A percentile compares a stretch with the other conserved stretches of the same genome.
These are phyloP conservation scores for Acanthococcus lagerstroemiae DNA, from an alignment of 2,888 invertebrate species.

Conservation along the genomic window DNA sequence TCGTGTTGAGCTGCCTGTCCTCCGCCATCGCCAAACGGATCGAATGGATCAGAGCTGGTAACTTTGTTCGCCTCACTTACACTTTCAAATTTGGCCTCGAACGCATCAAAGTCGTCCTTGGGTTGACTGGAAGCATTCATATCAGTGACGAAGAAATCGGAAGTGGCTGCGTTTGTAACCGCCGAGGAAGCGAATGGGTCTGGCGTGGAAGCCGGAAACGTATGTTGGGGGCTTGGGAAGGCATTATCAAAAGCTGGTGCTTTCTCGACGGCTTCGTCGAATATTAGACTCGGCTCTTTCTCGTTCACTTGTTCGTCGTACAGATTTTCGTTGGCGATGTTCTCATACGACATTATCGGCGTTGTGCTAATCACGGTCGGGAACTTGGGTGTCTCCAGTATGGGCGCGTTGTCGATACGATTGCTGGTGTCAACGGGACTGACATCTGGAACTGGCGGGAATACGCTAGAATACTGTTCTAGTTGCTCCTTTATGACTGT, in stretches of 20 bases:
- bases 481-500: conserved; percentile 3
- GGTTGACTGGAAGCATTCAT: background rate
- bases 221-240: background rate
- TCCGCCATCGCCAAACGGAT: conserved; percentile 10
- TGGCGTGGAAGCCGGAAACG: background rate
- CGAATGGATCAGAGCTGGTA: conserved; percentile 5
- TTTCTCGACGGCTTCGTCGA: background rate
- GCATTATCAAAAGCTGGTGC: background rate
- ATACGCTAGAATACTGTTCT: background rate
- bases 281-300: background rate
- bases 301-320: background rate
- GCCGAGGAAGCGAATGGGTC: background rate
- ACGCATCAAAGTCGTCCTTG: conserved; percentile 14
- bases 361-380: conserved; percentile 17
- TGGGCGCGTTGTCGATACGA: background rate
- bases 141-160: background rate
- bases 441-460: no score
- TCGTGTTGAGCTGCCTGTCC: background rate
- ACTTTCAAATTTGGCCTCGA: conserved; percentile 15
- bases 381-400: conserved; percentile 16
- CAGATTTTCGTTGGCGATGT: conserved; percentile 19
- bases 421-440: background rate
- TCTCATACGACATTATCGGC: conserved; percentile 21
- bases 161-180: background rate
- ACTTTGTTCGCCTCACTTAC: background rate